Evolutionary conservation across 2,113 vertebrate genomes (phyloP).

Genomic region (Coturnix japonica): DNA sequence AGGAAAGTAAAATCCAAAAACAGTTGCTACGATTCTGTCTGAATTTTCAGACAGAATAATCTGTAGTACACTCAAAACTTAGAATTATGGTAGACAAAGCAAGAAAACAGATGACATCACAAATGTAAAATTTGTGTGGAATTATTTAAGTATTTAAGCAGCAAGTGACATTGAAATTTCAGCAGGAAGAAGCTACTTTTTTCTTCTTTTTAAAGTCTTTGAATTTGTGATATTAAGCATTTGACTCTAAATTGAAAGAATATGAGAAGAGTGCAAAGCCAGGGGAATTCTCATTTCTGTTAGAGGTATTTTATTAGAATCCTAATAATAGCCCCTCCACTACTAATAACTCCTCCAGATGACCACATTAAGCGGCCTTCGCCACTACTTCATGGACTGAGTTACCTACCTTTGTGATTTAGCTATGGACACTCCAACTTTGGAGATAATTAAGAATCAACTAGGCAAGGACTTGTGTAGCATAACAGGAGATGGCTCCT

Average conservation of each 20-base stretch:
- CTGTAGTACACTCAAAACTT: neutral
- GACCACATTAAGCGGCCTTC: neutral
- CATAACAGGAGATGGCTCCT: neutral
- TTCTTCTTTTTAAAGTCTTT: neutral
- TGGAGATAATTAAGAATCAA: neutral
- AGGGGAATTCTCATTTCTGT: neutral
- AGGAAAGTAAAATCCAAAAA: neutral
- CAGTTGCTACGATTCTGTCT: neutral
- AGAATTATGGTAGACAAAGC: neutral
- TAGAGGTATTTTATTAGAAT: neutral
- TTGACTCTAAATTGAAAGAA: neutral
- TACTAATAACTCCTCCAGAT: neutral
- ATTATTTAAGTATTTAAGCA: neutral
- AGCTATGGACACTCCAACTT: neutral
- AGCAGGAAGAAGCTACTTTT: neutral
- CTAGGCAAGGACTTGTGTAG: neutral
- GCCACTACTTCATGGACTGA: neutral
- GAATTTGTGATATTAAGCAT: neutral
- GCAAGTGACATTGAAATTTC: neutral
- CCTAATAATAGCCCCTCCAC: neutral
- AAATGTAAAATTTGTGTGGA: neutral
- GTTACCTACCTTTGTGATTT: neutral
- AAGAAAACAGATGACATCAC: neutral
- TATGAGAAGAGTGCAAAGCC: too few relatives aligned
- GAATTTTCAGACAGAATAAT: neutral